These are phyloP conservation scores for Cephus nigrinus DNA, from an alignment of 2,888 invertebrate genomes.

Conservation along the genomic window DNA sequence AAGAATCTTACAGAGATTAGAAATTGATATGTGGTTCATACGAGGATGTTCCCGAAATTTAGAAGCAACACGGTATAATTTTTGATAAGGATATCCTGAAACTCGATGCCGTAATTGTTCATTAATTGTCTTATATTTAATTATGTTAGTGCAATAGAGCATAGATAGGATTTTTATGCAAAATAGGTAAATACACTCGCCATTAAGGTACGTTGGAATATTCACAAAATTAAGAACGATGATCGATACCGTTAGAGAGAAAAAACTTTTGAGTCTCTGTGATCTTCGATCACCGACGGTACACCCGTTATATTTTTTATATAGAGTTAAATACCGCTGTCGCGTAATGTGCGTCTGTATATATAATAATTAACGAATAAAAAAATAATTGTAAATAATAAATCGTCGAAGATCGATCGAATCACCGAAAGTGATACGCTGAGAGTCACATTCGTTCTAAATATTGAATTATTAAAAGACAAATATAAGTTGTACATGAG, in stretches of 20 bases:
- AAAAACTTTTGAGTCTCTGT: neutral
- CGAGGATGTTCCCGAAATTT: no score
- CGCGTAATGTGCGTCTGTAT: neutral
- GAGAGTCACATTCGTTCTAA: neutral
- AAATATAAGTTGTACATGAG: neutral
- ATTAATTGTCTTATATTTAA: no score
- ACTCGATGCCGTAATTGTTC: no score
- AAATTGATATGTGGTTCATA: no score
- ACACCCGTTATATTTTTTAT: neutral
- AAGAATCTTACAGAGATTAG: neutral
- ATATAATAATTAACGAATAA: neutral
- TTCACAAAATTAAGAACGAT: neutral
- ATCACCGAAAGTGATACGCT: neutral
- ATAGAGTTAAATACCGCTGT: neutral
- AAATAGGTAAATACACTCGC: no score
- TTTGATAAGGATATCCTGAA: no score
- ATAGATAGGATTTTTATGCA: no score
- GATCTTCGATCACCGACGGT: neutral
- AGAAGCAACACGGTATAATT: no score
- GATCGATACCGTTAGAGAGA: neutral
- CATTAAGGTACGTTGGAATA: no score
- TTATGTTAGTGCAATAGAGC: no score
- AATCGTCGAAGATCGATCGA: neutral
- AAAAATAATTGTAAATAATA: neutral
- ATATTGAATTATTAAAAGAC: neutral